phyloP scores from a whole-genome alignment of 2,113 vertebrate species.

The Phaetusa simplex region DNA sequence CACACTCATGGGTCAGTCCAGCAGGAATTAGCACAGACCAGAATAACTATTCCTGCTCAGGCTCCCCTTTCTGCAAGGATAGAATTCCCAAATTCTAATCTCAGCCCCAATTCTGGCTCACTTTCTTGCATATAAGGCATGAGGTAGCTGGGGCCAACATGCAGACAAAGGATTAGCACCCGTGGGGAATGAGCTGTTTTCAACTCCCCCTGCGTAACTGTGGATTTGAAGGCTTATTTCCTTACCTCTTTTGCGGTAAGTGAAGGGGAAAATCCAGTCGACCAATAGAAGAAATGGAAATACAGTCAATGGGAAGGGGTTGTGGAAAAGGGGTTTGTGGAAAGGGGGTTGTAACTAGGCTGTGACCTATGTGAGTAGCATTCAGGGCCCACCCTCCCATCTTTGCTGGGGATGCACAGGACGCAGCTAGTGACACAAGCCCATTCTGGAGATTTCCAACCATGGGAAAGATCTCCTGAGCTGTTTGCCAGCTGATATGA shows the following conservation, averaged over 20 bases:
- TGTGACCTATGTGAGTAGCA: background rate
- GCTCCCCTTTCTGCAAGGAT: background rate
- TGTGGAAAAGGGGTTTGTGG: background rate
- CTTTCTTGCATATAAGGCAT: background rate
- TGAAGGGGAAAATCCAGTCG: background rate
- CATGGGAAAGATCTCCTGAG: background rate
- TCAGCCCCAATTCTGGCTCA: background rate
- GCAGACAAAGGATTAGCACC: conserved; percentile 5
- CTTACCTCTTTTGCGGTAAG: background rate
- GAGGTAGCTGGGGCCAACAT: background rate
- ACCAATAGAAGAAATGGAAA: background rate
- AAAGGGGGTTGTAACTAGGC: background rate
- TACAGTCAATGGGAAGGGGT: background rate
- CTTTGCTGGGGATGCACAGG: background rate
- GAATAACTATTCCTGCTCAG: background rate
- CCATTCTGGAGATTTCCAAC: background rate
- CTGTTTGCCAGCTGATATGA: background rate
- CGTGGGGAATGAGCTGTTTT: background rate
- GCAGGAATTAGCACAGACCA: background rate
- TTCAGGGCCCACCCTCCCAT: background rate
- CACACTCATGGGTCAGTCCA: fast-evolving
- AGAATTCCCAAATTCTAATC: background rate
- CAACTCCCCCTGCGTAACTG: background rate
- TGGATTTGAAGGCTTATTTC: conserved; percentile 14
- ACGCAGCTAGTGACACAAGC: background rate